Evolutionary conservation across 2,797 vertebrate genomes (phyloP), one percentile per base, ranked within the genome.

Genomic region (Podarcis lilfordi): DNA sequence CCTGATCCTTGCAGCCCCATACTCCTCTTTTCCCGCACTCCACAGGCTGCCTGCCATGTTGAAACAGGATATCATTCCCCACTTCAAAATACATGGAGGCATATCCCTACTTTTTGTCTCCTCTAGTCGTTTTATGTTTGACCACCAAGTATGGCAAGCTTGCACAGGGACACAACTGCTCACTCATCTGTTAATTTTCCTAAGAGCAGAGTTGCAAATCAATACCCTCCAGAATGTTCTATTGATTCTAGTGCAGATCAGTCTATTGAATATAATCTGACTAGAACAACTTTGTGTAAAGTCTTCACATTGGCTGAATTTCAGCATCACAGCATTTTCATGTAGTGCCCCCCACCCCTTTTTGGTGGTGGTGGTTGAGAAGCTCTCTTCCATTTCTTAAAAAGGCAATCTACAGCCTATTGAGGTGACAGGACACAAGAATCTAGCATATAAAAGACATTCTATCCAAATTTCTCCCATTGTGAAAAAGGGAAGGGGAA

Each of bases 331-430:
- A 61, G 74, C 88, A 91, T 75, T 91, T 87, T 61, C 89, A 87
- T 89, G 35, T 66, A 78, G 82, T 88, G 83, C 2, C 13, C 50
- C 2, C 10, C 50, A n/a, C 10, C 10, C 1, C 1, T 55, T 55
- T 55, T 55, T 15, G 11, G 13, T 15, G 13, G 50, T 88, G 69
- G 77, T 88, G 80, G 72, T 82, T 87, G 80, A 91, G 89, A 90
- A 93, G 86, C 93, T 76, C 69, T 76, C 45, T 32, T 84, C 27
- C 55, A 89, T 76, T 86, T 91, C 43, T 88, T 91, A 61, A 55
- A 79, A 90, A 86, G 35, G 45, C 66, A 90, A 86, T 92, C 91
- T 89, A 80, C 79, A 72, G 88, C 85, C 78, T 19, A 9, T 92
- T 93, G n/a, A 86, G 83, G 83, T 87, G 43, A 59, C 68, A 84